Evolutionary conservation across 1,140 invertebrate genomes (phyloP), one percentile per base, ranked within the genome.

Genomic region (Zelostemma sp.): DNA sequence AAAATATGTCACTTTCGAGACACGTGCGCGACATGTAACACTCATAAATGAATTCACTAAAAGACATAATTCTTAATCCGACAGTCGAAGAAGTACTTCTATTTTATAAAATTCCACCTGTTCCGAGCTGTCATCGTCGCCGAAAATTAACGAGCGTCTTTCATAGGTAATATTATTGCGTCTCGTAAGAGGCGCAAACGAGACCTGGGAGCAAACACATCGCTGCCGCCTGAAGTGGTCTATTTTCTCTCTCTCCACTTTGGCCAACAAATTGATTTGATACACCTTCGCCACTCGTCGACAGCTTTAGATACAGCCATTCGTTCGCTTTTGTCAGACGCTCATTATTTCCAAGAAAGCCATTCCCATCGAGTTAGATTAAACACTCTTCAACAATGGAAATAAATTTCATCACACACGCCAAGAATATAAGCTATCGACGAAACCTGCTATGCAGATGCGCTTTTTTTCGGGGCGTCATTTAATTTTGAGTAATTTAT

Each of bases 21-120:
- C 6, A 16, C 40, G 17, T 17, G 17, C 40, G 17, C 40, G 17
- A 16, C 40, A 9, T 18, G 6, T 6, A 43, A 43, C 17, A 14
- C 14, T 15, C 40, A 43, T 14, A 17, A 16, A 43, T 43, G 35
- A 12, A 40, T 40, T 40, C 35, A 12, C 11, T 40, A 11, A 40
- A 40, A 40, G 35, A 18, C 16, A 46, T 19, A 19, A 18, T 21
- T 46, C 43, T 19, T 9, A 8, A 46, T 46, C 43, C 6, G 18
- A 41, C 40, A 8, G 1, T 19, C 9, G 40, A 43, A 43, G 14
- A 9, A 15, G 17, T 43, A 43, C 40, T 2, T 18, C 40, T 17
- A 18, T 43, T 43, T 15, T 11, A 19, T 46, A 11, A 8, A 46
- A 46, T 46, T 46, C 9, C 43, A 46, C 17, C 43, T 46, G 43